Evolutionary conservation across 2,888 invertebrate species (phyloP), one percentile per base, ranked within the genome.

Genomic region (Folsomia manolachei): DNA sequence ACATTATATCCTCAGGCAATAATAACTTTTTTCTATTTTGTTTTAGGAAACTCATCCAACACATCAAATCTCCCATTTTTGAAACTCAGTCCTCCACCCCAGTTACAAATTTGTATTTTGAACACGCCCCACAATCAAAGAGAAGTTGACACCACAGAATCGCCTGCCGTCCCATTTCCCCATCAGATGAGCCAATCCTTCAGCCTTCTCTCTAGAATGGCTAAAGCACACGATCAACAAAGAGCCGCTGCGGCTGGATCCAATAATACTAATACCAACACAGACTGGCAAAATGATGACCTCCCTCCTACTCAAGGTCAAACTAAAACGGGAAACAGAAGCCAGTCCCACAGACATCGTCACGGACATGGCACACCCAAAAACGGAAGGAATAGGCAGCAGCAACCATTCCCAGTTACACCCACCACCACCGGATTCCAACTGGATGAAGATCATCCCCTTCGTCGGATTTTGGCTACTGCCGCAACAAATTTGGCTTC

Each of bases 51-150:
- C 56, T 14, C 7, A 7, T 56, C 56, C 56, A 56, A 56, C 21
- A 14, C 56, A 7, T 56, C 56, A 7, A 7, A 18, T 14, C 4
- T 56, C 11, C n/a, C n/a, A n/a, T n/a, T n/a, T n/a, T 21, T 56
- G 7, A 7, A n/a, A 56, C 39, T 39, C 7, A 19, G 62, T 24
- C 18, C 26, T 18, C 19, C 73, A 11, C 80, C 80, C 65, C 69
- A 77, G 56, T 71, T 81, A 25, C 79, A 80, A 62, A 75, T 81
- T 53, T 81, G 81, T 61, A 81, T 78, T 9, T 60, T 81, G 25
- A 74, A 76, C 53, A 61, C 76, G n/a, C 75, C 79, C 18, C 51
- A 71, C 69, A 0, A 1, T 23, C 1, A 61, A 56, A 1, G 68
- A 68, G 19, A 63, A 62, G 63, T 65, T 64, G 71, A 71, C 27